phyloP scores from a whole-genome alignment of 2,888 invertebrate genomes.

The Volucella inflata region DNA sequence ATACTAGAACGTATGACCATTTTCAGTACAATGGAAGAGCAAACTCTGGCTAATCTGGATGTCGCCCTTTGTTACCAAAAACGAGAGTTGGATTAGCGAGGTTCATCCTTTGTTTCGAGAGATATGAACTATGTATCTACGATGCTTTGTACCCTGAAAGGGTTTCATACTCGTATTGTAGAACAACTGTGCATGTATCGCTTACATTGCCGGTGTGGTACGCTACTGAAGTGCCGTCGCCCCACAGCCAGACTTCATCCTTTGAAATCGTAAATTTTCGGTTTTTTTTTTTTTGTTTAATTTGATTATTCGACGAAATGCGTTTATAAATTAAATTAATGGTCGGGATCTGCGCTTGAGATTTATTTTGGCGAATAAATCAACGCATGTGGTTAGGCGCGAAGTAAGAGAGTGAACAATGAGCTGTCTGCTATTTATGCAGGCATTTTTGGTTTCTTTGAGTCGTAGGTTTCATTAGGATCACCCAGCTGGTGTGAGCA shows the following conservation, averaged over 20 bases:
- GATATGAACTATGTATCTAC: constrained; percentile 45
- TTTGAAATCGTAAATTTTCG: constrained; percentile 62
- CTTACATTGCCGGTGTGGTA: constrained; percentile 17
- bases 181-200: constrained; percentile 35
- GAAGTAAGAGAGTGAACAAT: background rate
- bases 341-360: constrained; percentile 27
- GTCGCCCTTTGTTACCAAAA: constrained; percentile 59
- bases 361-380: constrained; percentile 62
- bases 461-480: too few species aligned
- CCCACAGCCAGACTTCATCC: constrained; percentile 8
- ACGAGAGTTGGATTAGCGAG: constrained; percentile 56
- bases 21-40: constrained; percentile 47
- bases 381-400: constrained; percentile 5
- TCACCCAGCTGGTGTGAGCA: too few species aligned
- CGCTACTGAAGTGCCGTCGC: background rate
- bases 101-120: constrained; percentile 64
- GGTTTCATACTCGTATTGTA: background rate
- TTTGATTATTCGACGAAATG: constrained; percentile 60
- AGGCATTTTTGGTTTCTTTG: too few species aligned
- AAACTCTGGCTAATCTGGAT: constrained; percentile 72
- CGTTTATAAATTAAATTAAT: constrained; percentile 67
- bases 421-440: too few species aligned
- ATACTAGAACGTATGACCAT: background rate
- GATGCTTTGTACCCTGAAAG: constrained; percentile 60
- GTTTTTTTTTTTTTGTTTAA: constrained; percentile 37